Evolutionary conservation across 35 echinoderm and acorn worm species (phyloP).

Genomic region (Apostichopus californicus): DNA sequence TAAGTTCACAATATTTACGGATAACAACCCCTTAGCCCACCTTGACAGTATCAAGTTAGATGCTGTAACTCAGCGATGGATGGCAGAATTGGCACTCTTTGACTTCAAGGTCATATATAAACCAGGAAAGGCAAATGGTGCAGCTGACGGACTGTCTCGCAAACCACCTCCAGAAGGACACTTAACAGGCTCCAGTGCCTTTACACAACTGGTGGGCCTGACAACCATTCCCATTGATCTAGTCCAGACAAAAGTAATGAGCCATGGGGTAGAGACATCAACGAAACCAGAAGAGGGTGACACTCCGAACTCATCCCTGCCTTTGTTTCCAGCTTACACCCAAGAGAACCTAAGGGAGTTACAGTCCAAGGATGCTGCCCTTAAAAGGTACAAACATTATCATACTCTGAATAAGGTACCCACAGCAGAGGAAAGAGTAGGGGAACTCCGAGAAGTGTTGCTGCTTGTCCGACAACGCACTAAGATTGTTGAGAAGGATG

Average conservation of each 20-base stretch:
- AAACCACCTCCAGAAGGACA: neutral
- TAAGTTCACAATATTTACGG: conserved; percentile 39
- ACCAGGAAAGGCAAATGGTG: conserved; percentile 26
- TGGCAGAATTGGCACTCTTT: conserved; percentile 14
- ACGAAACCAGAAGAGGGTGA: neutral
- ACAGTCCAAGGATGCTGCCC: neutral
- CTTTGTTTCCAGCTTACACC: neutral
- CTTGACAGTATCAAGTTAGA: conserved; percentile 29
- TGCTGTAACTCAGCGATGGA: conserved; percentile 34
- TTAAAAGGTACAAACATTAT: neutral
- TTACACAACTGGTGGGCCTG: neutral
- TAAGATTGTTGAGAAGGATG: neutral
- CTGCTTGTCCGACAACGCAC: neutral
- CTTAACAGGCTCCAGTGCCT: neutral
- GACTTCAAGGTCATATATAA: conserved; percentile 32
- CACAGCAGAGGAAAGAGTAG: neutral
- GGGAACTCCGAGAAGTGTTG: neutral
- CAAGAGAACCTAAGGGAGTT: neutral
- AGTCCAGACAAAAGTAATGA: no score
- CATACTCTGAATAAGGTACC: neutral
- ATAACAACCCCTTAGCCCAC: conserved; percentile 45
- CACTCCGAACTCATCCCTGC: neutral
- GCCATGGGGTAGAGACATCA: no score
- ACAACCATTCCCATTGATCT: no score
- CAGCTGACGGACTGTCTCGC: conserved; percentile 26